Evolutionary conservation across 2,797 vertebrate genomes (phyloP).

Genomic region (Hapalemur alaotrensis): DNA sequence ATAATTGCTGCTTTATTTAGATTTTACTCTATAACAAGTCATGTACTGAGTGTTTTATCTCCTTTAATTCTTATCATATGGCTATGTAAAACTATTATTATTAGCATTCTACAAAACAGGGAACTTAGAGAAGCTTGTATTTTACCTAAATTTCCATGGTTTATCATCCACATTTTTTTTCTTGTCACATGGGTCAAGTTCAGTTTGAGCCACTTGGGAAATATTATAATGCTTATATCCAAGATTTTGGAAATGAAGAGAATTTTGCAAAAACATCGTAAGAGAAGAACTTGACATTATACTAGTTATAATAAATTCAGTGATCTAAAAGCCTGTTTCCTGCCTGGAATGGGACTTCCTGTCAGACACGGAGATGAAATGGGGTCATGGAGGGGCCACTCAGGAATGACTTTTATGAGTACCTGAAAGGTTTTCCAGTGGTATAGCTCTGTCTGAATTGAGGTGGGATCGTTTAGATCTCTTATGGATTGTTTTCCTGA

Average conservation of each 20-base stretch:
- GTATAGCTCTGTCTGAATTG: background rate
- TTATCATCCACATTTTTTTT: background rate
- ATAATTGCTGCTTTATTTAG: background rate
- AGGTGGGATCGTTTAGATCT: background rate
- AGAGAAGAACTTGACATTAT: conserved; percentile 81
- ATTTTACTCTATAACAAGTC: background rate
- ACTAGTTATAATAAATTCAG: background rate
- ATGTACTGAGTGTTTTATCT: background rate
- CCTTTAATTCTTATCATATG: background rate
- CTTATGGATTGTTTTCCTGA: background rate
- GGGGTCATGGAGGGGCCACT: background rate
- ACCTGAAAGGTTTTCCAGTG: background rate
- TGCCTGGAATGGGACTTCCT: background rate
- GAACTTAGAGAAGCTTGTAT: background rate
- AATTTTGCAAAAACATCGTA: conserved; percentile 89
- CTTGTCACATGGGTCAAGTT: conserved; percentile 81
- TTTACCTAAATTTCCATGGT: background rate
- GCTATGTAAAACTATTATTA: background rate
- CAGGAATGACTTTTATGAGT: background rate
- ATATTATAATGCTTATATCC: conserved; percentile 92
- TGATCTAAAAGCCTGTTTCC: background rate
- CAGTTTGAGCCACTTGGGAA: conserved; percentile 89
- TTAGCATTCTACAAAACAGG: background rate
- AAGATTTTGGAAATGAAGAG: conserved; percentile 90
- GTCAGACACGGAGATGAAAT: background rate